Conservation (phyloP, 1,140 invertebrate species). For the Tenebrio molitor region DNA sequence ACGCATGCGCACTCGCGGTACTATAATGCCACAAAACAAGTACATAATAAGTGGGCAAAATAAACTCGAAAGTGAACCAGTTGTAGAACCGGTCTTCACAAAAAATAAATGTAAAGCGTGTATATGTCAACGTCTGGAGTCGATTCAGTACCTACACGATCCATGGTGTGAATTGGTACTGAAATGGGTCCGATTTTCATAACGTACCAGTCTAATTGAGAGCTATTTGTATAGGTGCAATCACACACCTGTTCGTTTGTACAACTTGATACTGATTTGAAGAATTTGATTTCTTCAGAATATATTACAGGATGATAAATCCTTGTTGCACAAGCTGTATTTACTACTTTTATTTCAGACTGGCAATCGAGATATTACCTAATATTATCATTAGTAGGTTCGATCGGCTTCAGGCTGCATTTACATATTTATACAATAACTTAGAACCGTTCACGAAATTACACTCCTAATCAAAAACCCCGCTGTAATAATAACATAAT, state of each 20-base stretch:
- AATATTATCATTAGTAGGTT: constrained; percentile 37
- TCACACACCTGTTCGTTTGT: constrained; percentile 26
- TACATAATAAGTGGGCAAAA: constrained; percentile 45
- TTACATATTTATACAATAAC: constrained; percentile 40
- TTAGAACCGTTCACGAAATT: constrained; percentile 33
- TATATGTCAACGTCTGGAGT: constrained; percentile 42
- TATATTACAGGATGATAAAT: constrained; percentile 20
- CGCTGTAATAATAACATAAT: neutral
- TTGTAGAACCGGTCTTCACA: constrained; percentile 42
- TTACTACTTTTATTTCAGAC: constrained; percentile 16
- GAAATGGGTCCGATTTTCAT: constrained; percentile 21
- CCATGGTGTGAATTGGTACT: too few relatives aligned
- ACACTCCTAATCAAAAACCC: constrained; percentile 15
- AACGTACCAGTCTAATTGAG: constrained; percentile 10
- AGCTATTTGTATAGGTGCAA: constrained; percentile 1
- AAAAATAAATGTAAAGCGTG: constrained; percentile 39
- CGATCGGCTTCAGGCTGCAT: constrained; percentile 13
- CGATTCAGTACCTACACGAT: constrained; percentile 32
- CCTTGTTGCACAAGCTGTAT: constrained; percentile 20
- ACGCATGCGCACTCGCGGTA: constrained; percentile 23
- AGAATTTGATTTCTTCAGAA: constrained; percentile 35
- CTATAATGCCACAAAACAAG: constrained; percentile 36
- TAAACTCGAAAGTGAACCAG: constrained; percentile 46
- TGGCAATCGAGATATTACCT: constrained; percentile 25
- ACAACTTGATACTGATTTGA: constrained; percentile 14